Percentiles rank a stretch among this genome's conserved stretches.
These are phyloP conservation scores for Cephalopterus ornatus DNA, from an alignment of 2,113 vertebrate genomes.

Conservation along the genomic window DNA sequence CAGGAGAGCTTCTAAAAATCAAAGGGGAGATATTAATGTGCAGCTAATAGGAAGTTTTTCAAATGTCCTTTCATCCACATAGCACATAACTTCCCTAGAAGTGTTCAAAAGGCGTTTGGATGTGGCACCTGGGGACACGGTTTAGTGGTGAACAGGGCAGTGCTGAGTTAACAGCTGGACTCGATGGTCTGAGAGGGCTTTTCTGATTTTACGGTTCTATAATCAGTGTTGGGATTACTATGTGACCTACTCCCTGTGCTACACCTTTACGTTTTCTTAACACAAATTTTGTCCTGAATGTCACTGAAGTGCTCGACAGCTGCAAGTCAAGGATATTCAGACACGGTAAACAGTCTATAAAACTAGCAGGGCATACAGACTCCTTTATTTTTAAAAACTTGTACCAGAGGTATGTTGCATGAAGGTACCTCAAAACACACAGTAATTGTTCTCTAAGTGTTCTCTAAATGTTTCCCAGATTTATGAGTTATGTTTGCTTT, in stretches of 20 bases:
- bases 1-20: background rate
- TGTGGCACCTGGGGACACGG: background rate
- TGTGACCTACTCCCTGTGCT: background rate
- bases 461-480: background rate
- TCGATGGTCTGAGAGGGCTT: background rate
- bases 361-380: background rate
- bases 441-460: background rate
- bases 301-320: background rate
- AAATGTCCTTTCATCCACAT: accelerated
- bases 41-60: background rate
- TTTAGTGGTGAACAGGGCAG: background rate
- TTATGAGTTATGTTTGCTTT: background rate
- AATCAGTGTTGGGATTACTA: background rate
- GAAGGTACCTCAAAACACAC: background rate
- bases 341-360: background rate
- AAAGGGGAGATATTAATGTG: background rate
- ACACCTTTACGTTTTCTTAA: background rate
- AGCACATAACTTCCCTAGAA: background rate
- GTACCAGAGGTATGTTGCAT: background rate
- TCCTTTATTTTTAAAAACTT: background rate
- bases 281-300: background rate
- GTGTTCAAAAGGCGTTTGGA: background rate
- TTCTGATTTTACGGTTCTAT: background rate
- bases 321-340: background rate
- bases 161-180: background rate